Conservation (phyloP, 2,888 invertebrate genomes). For the Acanthosepion lycidas region DNA sequence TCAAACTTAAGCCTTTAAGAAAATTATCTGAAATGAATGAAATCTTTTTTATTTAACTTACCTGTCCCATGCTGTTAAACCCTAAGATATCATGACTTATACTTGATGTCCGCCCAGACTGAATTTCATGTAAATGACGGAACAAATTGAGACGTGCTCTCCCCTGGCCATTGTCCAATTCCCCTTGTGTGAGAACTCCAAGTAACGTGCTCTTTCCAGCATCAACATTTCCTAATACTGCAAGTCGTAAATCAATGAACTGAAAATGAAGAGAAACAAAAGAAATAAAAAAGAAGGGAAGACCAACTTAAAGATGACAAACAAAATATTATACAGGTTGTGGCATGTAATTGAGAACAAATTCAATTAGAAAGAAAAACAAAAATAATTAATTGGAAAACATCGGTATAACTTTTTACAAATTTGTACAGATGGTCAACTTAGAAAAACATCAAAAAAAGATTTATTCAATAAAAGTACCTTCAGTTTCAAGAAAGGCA, state of each 20-base stretch:
- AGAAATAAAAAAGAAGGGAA: not conserved
- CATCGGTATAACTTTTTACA: no score
- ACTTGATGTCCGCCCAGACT: constrained; percentile 93
- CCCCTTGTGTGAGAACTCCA: constrained; percentile 96
- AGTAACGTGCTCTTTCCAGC: constrained; percentile 97
- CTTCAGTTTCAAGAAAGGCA: no score
- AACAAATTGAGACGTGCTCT: constrained; percentile 96
- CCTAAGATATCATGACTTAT: constrained; percentile 97
- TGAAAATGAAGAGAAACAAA: constrained; percentile 54
- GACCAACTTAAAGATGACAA: no score
- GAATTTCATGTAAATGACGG: constrained; percentile 92
- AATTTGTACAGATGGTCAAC: no score
- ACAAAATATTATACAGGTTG: no score
- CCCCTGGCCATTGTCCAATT: constrained; percentile 95
- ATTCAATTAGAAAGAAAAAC: no score
- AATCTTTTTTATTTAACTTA: constrained; percentile 52
- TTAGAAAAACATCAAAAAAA: no score
- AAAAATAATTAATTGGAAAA: no score
- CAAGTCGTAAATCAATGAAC: constrained; percentile 85
- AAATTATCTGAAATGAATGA: not conserved
- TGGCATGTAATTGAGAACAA: no score
- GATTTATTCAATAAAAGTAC: no score
- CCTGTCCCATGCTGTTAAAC: constrained; percentile 81
- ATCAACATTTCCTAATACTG: constrained; percentile 95
- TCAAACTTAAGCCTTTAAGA: no score